Conservation (phyloP, 2,888 invertebrate genomes). For the Willowsia nigromaculata region DNA sequence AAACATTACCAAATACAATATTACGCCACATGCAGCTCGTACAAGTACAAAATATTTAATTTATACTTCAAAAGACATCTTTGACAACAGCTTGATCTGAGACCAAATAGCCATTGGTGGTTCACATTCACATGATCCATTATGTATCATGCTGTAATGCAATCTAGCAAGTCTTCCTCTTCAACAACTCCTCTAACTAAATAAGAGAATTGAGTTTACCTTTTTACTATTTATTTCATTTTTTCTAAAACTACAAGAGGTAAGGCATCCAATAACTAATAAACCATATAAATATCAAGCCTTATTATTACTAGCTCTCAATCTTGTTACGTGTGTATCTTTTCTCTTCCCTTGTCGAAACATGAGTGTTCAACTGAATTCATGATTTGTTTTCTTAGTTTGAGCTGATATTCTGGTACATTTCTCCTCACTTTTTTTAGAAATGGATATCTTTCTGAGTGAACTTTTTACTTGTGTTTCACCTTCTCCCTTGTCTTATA, state of each 20-base stretch:
- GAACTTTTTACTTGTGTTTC: not conserved
- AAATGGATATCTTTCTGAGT: constrained; percentile 14
- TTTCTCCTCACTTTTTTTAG: constrained; percentile 11
- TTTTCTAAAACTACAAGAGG: constrained; percentile 2
- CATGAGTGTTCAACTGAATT: constrained; percentile 67
- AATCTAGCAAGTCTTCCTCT: constrained; percentile 40
- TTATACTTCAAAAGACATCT: constrained; percentile 48
- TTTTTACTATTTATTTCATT: constrained; percentile 47
- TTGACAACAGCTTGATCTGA: not conserved
- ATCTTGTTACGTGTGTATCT: constrained; percentile 4
- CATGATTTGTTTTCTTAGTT: constrained; percentile 50
- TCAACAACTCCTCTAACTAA: constrained; percentile 20
- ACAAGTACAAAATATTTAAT: constrained; percentile 47
- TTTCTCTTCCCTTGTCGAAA: constrained; percentile 57
- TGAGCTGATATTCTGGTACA: constrained; percentile 11
- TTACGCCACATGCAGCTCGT: too few species aligned
- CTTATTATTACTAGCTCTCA: not conserved
- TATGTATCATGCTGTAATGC: constrained; percentile 64
- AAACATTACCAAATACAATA: too few species aligned
- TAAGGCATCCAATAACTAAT: not conserved
- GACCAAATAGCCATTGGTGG: constrained; percentile 47
- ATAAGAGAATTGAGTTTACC: constrained; percentile 33
- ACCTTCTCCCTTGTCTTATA: constrained; percentile 8
- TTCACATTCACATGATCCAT: constrained; percentile 70
- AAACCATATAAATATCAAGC: not conserved